Evolutionary conservation across 2,113 vertebrate genomes (phyloP).

Genomic region (Electrona antarctica): DNA sequence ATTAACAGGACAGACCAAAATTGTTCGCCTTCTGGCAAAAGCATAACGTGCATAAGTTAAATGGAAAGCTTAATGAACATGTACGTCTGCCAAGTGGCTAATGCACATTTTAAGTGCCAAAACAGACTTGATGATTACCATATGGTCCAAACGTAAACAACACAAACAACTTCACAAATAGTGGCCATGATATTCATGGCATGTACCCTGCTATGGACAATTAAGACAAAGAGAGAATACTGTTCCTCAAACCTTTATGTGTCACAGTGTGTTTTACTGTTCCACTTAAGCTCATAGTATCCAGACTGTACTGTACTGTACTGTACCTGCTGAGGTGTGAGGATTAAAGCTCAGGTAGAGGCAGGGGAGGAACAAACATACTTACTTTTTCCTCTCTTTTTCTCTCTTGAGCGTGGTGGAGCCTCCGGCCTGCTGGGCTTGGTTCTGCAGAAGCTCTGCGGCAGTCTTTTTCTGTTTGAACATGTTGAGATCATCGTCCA

Average conservation of each 20-base stretch:
- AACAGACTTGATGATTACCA: not conserved
- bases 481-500: constrained; percentile 94
- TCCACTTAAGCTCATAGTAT: constrained; percentile 4
- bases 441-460: constrained; percentile 92
- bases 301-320: not conserved
- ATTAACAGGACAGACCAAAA: constrained; percentile 9
- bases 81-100: not conserved
- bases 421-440: constrained; percentile 94
- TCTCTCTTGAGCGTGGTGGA: constrained; percentile 97
- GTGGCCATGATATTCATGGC: not conserved
- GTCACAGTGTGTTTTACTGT: not conserved
- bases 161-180: not conserved
- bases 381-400: constrained; percentile 99
- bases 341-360: constrained; percentile 18
- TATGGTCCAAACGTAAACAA: not conserved
- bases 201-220: not conserved
- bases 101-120: not conserved
- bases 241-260: not conserved
- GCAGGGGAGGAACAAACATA: constrained; percentile 54
- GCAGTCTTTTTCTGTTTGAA: constrained; percentile 99
- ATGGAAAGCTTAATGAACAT: not conserved
- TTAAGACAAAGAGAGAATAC: not conserved
- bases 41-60: not conserved
- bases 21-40: not conserved
- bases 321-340: not conserved